Evolutionary conservation across 1,140 invertebrate species (phyloP), one percentile per base, ranked within the genome.

Genomic region (Macrocentrus cingulum): DNA sequence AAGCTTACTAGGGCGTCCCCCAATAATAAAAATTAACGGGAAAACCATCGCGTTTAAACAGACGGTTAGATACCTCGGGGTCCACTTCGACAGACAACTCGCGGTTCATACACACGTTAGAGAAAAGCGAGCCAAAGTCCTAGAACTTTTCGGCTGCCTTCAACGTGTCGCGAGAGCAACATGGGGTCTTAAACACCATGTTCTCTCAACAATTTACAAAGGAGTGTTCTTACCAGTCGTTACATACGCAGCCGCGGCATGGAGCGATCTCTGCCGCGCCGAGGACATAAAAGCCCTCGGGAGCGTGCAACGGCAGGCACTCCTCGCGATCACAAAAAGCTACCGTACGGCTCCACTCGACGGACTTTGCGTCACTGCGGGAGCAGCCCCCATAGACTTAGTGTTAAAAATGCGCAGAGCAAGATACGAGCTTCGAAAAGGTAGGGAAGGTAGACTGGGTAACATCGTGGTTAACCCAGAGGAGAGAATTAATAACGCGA

Each of bases 11-110:
- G 46, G 32, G 23, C 23, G 32, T 25, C 46, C 46, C 46, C 46
- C 46, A 49, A 49, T 25, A 25, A 49, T 49, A 49, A 49, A 20
- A 20, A 49, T 49, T 25, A 25, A 25, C 20, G 32, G 9, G 4
- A 49, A 49, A 49, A 49, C 23, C 20, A 49, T 49, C 46, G 46
- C 46, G 46, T 49, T 34, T 32, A 51, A 23, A 15, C 16, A 51
- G 16, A 51, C 19, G 16, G 48, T 51, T 32, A 51, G 36, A 32
- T 36, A 32, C 13, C 29, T 51, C 2, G 48, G 48, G 16, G 48
- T 32, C 25, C 48, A 51, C 15, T 34, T 51, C 13, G 48, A 13
- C 22, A 51, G 22, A 13, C 25, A 32, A 15, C 22, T 51, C 23
- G 18, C 19, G 18, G 36, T 51, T 25, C 16, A 25, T 13, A 18